These are phyloP conservation scores for Lepidocyrtoides sp. DNA, from an alignment of 2,888 invertebrate species.

Conservation along the genomic window DNA sequence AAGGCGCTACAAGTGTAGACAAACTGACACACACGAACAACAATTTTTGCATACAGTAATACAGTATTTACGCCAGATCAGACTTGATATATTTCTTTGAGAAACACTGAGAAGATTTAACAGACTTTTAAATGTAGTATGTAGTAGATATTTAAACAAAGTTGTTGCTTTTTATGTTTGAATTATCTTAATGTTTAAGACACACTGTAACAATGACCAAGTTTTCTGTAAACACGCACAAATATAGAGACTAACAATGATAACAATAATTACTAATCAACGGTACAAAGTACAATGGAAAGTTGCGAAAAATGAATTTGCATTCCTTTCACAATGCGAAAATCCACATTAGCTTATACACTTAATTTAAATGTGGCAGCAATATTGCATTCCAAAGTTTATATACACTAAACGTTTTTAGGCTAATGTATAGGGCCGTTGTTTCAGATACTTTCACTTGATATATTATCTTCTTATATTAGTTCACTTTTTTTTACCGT, in stretches of 20 bases:
- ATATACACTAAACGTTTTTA: background rate
- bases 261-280: background rate
- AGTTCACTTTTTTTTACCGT: background rate
- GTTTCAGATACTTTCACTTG: slow-evolving; percentile 20
- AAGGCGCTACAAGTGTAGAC: too few relatives aligned
- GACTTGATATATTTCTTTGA: slow-evolving; percentile 56
- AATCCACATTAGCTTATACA: too few relatives aligned
- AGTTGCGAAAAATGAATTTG: too few relatives aligned
- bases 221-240: background rate
- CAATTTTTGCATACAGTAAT: background rate
- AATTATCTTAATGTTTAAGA: background rate
- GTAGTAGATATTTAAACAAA: background rate
- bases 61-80: slow-evolving; percentile 41
- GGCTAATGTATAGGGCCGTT: slow-evolving; percentile 10
- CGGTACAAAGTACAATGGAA: too few relatives aligned
- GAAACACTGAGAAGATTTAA: slow-evolving; percentile 46
- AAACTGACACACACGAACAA: too few relatives aligned
- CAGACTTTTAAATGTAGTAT: slow-evolving; percentile 35
- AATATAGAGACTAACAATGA: background rate
- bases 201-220: background rate
- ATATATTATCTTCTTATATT: slow-evolving; percentile 8
- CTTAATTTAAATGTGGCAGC: too few relatives aligned
- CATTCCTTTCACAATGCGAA: too few relatives aligned
- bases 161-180: background rate
- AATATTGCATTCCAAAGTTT: too few relatives aligned